Evolutionary conservation across 1,140 invertebrate genomes (phyloP), one percentile per base, ranked within the genome.

Genomic region (Nasonia vitripennis): DNA sequence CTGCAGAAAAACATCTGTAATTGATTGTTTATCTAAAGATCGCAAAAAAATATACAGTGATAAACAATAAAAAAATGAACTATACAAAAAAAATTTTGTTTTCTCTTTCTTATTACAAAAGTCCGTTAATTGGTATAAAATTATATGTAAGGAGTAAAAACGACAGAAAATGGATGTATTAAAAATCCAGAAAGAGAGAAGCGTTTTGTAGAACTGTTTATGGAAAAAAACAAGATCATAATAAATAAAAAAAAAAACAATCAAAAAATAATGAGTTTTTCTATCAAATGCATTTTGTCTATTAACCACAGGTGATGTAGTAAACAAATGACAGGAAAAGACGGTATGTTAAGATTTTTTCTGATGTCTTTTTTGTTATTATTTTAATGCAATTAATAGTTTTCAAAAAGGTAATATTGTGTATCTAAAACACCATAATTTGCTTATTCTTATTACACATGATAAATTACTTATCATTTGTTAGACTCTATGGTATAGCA

Each of bases 171-270:
- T 78, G 17, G 77, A 70, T 81, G 78, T 81, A 85, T 78, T 62
- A 1, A 81, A 34, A 75, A 67, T 79, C 31, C 62, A 70, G 12
- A 27, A 81, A 51, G 7, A 75, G 31, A 51, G 73, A 68, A 67
- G 51, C 23, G 55, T 82, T 86, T 86, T 82, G 80, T 82, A 86
- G 80, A 81, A 85, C 48, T 78, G 84, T 70, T 86, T 84, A 78
- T 81, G 37, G 68, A 82, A 82, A 78, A 81, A 81, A 70, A 78
- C 34, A 70, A 86, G 31, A 86, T 82, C 34, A 75, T 1, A 86
- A 86, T 86, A 86, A 86, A 86, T 71, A 86, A 82, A 78, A 45
- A 82, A n/a, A 78, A 45, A 86, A 78, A 82, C 2, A 86, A 82
- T 81, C 51, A 85, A 81, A 68, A 55, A 31, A 10, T 37, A 34